These are phyloP conservation scores for Dasyurus viverrinus DNA, from an alignment of 2,113 vertebrate genomes.

Conservation along the genomic window DNA sequence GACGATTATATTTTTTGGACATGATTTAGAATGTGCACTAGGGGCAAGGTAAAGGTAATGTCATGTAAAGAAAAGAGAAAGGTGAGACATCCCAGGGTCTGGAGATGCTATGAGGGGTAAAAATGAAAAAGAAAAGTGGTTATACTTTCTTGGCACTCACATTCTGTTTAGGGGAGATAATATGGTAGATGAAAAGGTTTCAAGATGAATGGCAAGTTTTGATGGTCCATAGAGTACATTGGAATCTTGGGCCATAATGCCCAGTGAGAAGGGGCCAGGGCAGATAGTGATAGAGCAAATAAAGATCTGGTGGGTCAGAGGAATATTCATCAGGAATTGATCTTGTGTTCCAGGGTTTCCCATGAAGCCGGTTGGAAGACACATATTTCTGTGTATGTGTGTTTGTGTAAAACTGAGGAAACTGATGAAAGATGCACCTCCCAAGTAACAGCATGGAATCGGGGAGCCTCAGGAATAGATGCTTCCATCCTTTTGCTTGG, in stretches of 20 bases:
- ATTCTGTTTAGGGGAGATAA: background rate
- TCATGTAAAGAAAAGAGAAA: background rate
- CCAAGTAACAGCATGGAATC: slow-evolving; percentile 47
- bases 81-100: background rate
- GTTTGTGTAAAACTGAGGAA: slow-evolving; percentile 39
- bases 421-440: slow-evolving; percentile 51
- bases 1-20: background rate
- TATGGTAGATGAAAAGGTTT: background rate
- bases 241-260: background rate
- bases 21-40: background rate
- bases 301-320: background rate
- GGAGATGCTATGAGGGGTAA: background rate
- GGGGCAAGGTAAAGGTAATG: background rate
- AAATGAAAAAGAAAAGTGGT: background rate
- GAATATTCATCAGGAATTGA: background rate
- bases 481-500: slow-evolving; percentile 73
- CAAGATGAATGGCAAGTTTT: background rate
- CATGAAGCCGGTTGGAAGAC: slow-evolving; percentile 37
- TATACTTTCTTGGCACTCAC: background rate
- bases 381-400: background rate
- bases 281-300: background rate
- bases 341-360: background rate
- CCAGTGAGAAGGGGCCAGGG: background rate
- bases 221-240: background rate
- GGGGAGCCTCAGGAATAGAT: slow-evolving; percentile 36